Evolutionary conservation across 1,140 invertebrate species (phyloP).

Genomic region (Chionoecetes opilio): DNA sequence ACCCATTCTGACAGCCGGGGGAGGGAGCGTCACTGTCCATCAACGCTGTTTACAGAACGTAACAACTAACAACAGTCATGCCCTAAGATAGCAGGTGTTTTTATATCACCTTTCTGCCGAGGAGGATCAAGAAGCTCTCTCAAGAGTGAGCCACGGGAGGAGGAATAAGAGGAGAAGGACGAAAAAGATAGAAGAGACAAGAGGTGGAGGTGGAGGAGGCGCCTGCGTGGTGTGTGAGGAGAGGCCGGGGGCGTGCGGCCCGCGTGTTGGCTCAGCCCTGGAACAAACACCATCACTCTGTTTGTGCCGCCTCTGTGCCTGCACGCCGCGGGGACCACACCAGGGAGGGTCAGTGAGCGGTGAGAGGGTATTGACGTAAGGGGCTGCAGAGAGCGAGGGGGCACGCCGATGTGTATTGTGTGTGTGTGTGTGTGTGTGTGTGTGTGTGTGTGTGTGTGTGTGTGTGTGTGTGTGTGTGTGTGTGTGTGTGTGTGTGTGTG

Average conservation of each 20-base stretch:
- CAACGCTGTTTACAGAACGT: neutral
- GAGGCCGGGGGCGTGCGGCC: conserved; percentile 31
- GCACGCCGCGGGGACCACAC: neutral
- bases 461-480: conserved; percentile 12
- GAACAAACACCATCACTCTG: conserved; percentile 28
- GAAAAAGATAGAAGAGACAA: conserved; percentile 14
- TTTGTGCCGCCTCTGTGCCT: conserved; percentile 24
- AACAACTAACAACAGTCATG: neutral
- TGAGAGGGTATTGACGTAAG: neutral
- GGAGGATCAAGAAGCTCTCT: neutral
- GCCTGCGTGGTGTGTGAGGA: neutral
- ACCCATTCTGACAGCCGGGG: neutral
- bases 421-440: conserved; percentile 52
- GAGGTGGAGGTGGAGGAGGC: conserved; percentile 36
- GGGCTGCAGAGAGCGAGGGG: conserved; percentile 23
- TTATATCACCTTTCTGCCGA: neutral
- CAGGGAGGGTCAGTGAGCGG: neutral
- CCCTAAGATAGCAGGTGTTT: neutral
- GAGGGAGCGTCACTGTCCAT: neutral
- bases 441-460: conserved; percentile 50
- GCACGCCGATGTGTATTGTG: conserved; percentile 7
- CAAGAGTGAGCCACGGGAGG: neutral
- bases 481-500: conserved; percentile 44
- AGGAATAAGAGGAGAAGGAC: neutral
- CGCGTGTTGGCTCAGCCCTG: neutral